These are phyloP conservation scores for Tadarida brasiliensis DNA, from an alignment of 2,797 vertebrate genomes.

Conservation along the genomic window DNA sequence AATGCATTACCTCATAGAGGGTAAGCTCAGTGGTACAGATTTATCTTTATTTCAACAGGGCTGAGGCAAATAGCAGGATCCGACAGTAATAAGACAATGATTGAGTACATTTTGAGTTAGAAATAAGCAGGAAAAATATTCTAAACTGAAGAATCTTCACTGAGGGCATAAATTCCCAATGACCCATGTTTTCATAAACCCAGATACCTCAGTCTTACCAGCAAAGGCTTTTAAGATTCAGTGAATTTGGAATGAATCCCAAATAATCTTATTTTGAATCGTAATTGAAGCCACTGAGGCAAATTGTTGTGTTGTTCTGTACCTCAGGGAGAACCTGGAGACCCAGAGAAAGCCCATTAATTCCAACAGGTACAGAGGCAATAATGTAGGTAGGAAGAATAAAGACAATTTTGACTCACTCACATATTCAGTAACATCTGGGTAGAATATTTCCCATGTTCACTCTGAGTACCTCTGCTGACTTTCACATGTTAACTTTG, in stretches of 20 bases:
- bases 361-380: not conserved
- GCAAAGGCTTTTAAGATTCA: not conserved
- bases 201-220: not conserved
- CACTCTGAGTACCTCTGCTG: not conserved
- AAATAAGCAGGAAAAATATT: not conserved
- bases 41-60: not conserved
- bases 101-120: not conserved
- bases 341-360: not conserved
- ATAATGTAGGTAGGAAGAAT: not conserved
- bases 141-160: not conserved
- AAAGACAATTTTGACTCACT: not conserved
- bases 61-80: not conserved
- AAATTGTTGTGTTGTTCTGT: not conserved
- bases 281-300: not conserved
- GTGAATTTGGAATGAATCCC: not conserved
- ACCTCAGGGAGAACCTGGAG: not conserved
- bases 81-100: not conserved
- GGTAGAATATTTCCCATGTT: not conserved
- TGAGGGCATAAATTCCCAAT: not conserved
- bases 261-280: not conserved
- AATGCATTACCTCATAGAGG: not conserved
- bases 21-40: not conserved
- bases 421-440: not conserved
- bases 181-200: not conserved
- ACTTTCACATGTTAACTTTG: not conserved